Evolutionary conservation across 2,797 vertebrate species (phyloP).

Genomic region (Lithobates sylvaticus): DNA sequence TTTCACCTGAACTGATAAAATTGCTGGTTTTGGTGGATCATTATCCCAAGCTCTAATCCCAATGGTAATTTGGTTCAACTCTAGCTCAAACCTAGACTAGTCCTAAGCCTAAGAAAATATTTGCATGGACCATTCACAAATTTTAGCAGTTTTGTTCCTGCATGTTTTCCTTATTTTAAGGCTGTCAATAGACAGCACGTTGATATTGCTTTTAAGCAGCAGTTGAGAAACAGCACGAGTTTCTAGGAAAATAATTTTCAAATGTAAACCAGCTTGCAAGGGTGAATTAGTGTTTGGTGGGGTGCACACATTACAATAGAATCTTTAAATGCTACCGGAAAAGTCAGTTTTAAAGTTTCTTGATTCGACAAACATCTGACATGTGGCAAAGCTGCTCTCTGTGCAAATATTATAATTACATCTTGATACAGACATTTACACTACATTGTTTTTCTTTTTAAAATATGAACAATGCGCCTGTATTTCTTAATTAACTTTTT

Average conservation of each 20-base stretch:
- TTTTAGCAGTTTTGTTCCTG: too few relatives aligned
- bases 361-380: slow-evolving; percentile 37
- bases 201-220: neutral
- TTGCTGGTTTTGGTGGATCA: too few relatives aligned
- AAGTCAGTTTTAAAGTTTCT: slow-evolving; percentile 12
- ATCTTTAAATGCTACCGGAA: neutral
- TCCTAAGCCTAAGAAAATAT: too few relatives aligned
- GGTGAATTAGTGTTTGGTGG: neutral
- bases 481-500: slow-evolving; percentile 12
- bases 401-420: slow-evolving; percentile 43
- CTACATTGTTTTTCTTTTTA: slow-evolving; percentile 34
- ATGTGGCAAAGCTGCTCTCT: slow-evolving; percentile 31
- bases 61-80: too few relatives aligned
- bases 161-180: too few relatives aligned
- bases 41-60: too few relatives aligned
- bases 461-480: slow-evolving; percentile 42
- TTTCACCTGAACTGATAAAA: too few relatives aligned
- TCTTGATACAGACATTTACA: slow-evolving; percentile 28
- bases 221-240: neutral
- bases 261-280: too few relatives aligned
- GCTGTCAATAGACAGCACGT: too few relatives aligned
- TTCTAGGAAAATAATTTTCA: neutral
- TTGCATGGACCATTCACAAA: too few relatives aligned
- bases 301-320: neutral
- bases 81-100: too few relatives aligned